A percentile compares a stretch with the other conserved stretches of the same genome.
These are phyloP conservation scores for Reticulitermes speratus DNA, from an alignment of 1,140 invertebrate genomes.

Conservation along the genomic window DNA sequence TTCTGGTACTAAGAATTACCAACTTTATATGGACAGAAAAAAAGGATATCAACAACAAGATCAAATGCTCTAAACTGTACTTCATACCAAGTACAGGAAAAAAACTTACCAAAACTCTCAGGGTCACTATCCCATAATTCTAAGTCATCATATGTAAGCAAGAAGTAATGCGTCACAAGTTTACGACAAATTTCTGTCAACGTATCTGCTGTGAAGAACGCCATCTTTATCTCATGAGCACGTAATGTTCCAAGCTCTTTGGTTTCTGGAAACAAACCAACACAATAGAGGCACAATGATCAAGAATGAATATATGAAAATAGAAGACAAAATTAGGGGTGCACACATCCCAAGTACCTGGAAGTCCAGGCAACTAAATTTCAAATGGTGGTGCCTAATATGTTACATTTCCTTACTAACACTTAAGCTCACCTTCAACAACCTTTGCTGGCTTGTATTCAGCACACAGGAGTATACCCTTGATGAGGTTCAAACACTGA, in stretches of 20 bases:
- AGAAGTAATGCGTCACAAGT: slow-evolving; percentile 85
- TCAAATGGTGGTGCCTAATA: too few relatives aligned
- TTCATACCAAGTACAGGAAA: neutral
- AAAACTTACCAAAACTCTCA: slow-evolving; percentile 73
- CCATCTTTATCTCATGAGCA: slow-evolving; percentile 67
- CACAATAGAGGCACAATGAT: neutral
- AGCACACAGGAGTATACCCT: slow-evolving; percentile 73
- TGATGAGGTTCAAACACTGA: slow-evolving; percentile 86
- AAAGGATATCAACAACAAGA: too few relatives aligned
- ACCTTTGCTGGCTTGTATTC: slow-evolving; percentile 67
- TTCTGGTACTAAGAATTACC: too few relatives aligned
- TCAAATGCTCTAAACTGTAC: neutral
- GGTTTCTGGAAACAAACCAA: slow-evolving; percentile 44
- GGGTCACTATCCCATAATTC: slow-evolving; percentile 88
- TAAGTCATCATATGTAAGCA: slow-evolving; percentile 79
- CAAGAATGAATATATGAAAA: neutral
- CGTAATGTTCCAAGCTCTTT: slow-evolving; percentile 53
- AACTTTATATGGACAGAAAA: too few relatives aligned
- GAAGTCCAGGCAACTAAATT: too few relatives aligned
- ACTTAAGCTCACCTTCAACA: slow-evolving; percentile 36
- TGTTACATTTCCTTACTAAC: neutral
- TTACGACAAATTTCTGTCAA: slow-evolving; percentile 78
- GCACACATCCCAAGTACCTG: too few relatives aligned
- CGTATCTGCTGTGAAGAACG: slow-evolving; percentile 69
- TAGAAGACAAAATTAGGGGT: neutral